Conservation (phyloP, 2,113 vertebrate genomes). For the Strix uralensis region DNA sequence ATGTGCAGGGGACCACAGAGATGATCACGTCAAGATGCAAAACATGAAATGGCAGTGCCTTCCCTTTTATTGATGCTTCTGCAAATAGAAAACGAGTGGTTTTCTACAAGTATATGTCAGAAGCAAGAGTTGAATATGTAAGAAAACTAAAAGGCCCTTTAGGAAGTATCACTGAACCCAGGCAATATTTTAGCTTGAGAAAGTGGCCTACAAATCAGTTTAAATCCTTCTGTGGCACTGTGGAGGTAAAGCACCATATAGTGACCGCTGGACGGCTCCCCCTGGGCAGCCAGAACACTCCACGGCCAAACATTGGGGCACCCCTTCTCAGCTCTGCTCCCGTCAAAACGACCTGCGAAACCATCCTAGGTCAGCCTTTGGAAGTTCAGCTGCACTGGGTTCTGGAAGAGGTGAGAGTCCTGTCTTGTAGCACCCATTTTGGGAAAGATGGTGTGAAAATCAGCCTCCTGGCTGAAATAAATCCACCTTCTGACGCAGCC, state of each 20-base stretch:
- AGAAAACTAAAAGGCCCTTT: not conserved
- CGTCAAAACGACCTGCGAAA: rapidly evolving
- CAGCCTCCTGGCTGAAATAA: not conserved
- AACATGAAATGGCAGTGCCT: not conserved
- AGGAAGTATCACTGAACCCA: not conserved
- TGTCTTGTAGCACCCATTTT: not conserved
- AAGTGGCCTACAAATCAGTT: not conserved
- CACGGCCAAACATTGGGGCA: rapidly evolving
- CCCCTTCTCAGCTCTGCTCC: no score
- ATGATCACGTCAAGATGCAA: not conserved
- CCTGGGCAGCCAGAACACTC: not conserved
- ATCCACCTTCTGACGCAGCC: not conserved
- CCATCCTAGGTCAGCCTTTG: rapidly evolving
- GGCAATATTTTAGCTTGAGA: not conserved
- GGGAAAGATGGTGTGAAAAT: not conserved
- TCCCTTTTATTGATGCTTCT: not conserved
- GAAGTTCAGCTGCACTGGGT: not conserved
- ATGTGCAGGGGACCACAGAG: not conserved
- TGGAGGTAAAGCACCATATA: not conserved
- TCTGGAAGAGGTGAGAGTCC: not conserved
- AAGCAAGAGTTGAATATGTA: not conserved
- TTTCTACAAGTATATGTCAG: not conserved
- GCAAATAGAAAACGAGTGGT: not conserved
- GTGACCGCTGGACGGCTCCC: not conserved
- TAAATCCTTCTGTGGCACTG: not conserved